Evolutionary conservation across 1,140 invertebrate genomes (phyloP).

Genomic region (Eumaeus atala): DNA sequence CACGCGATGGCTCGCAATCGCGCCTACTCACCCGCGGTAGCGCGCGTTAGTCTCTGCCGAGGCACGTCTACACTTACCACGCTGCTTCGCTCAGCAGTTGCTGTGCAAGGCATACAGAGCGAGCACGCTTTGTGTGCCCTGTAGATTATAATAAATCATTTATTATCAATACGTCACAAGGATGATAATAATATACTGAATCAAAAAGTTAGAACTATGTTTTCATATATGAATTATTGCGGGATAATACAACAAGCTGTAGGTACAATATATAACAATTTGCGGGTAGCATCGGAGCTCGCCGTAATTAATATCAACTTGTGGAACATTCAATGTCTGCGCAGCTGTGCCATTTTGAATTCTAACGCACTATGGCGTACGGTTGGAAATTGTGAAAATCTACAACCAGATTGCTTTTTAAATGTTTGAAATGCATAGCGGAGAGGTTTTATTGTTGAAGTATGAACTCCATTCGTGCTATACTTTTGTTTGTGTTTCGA

Average conservation of each 20-base stretch:
- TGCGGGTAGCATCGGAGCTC: background rate
- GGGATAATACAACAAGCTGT: background rate
- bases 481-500: constrained; percentile 12
- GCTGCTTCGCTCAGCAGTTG: too few species aligned
- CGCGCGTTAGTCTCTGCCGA: too few species aligned
- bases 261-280: constrained; percentile 8
- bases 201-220: background rate
- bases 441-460: constrained; percentile 22
- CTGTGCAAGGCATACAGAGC: too few species aligned
- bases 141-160: too few species aligned
- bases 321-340: constrained; percentile 34
- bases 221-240: background rate
- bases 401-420: constrained; percentile 23
- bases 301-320: constrained; percentile 18
- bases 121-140: too few species aligned
- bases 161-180: too few species aligned
- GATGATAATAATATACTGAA: too few species aligned
- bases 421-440: constrained; percentile 16
- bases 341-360: constrained; percentile 19
- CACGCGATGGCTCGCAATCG: too few species aligned
- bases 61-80: too few species aligned
- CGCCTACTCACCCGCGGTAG: too few species aligned
- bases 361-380: constrained; percentile 16
- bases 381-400: constrained; percentile 11
- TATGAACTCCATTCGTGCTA: constrained; percentile 19